Conservation (phyloP, 2,888 invertebrate species). For the Papilio demoleus region DNA sequence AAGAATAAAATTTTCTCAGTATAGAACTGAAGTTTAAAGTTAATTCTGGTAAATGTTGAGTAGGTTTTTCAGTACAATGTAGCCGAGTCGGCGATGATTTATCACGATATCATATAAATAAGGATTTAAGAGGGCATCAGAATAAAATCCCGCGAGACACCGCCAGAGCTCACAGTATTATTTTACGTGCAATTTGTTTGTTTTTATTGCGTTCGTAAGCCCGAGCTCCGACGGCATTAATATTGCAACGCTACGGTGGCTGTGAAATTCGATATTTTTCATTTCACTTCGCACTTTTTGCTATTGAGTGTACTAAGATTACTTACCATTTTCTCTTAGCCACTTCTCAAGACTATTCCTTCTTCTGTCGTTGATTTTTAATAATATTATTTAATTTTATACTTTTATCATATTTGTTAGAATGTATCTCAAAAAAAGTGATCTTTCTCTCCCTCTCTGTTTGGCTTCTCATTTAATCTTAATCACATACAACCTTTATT, state of each 20-base stretch:
- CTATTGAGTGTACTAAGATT: slow-evolving; percentile 18
- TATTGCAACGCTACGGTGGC: slow-evolving; percentile 48
- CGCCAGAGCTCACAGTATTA: slow-evolving; percentile 64
- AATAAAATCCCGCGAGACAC: slow-evolving; percentile 63
- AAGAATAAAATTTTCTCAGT: no score
- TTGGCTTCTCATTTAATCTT: no score
- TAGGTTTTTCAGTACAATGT: background rate
- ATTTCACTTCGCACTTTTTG: slow-evolving; percentile 16
- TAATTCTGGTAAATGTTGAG: background rate
- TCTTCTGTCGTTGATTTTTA: background rate
- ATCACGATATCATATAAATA: slow-evolving; percentile 79
- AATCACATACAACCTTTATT: no score
- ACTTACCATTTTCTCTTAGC: background rate
- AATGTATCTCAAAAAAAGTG: background rate
- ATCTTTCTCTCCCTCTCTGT: no score
- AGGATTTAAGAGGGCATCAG: slow-evolving; percentile 74
- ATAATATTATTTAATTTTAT: no score
- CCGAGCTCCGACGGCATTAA: slow-evolving; percentile 54
- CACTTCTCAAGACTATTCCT: background rate
- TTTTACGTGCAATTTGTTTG: slow-evolving; percentile 76
- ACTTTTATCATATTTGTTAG: background rate
- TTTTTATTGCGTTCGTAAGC: slow-evolving; percentile 64
- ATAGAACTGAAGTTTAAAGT: background rate
- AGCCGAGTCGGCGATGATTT: slow-evolving; percentile 61
- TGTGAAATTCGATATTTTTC: slow-evolving; percentile 50